Evolutionary conservation across 1,140 invertebrate species (phyloP).

Genomic region (Diuraphis noxia): DNA sequence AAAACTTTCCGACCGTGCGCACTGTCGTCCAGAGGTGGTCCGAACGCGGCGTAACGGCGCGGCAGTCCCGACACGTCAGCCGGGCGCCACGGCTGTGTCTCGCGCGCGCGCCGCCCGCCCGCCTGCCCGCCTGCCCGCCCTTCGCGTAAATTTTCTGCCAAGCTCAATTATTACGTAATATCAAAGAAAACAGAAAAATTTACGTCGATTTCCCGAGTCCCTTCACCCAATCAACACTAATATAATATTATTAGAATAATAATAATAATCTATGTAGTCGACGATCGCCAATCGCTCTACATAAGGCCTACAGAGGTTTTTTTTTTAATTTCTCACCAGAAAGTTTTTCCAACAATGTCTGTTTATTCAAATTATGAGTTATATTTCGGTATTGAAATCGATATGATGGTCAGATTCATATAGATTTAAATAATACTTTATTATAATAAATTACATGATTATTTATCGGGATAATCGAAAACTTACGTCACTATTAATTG

Average conservation of each 20-base stretch:
- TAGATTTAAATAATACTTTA: no score
- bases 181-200: background rate
- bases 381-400: no score
- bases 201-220: background rate
- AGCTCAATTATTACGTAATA: slow-evolving; percentile 9
- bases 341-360: background rate
- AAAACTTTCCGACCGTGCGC: slow-evolving; percentile 52
- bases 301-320: background rate
- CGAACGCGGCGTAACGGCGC: slow-evolving; percentile 26
- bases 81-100: slow-evolving; percentile 38
- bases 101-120: background rate
- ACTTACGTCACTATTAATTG: no score
- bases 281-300: background rate
- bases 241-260: background rate
- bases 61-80: slow-evolving; percentile 44
- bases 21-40: slow-evolving; percentile 49
- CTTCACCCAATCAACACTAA: background rate
- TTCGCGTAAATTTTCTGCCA: background rate
- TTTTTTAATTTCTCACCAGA: background rate
- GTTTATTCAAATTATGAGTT: no score
- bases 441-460: no score
- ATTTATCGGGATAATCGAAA: background rate
- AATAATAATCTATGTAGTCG: background rate
- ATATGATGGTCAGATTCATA: no score
- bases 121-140: background rate